Base-by-base conservation (phyloP, 1,140 invertebrate genomes). In the Drosophila miranda region DNA sequence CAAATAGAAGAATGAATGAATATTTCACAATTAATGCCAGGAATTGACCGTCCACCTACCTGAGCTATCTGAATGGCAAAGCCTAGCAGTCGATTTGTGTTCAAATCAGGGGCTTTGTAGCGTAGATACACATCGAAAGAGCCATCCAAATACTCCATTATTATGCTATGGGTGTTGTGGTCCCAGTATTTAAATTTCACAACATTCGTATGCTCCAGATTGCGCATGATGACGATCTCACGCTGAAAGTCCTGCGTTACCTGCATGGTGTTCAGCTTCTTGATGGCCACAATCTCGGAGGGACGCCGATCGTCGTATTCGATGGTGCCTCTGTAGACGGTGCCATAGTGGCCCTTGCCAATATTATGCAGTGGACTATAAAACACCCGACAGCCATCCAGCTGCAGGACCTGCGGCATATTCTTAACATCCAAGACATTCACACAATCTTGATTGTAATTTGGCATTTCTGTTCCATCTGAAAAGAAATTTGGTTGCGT, bases 131-230 rank as follows among this genome's bases (percentile, higher is more conserved):
- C 94, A 71, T 95, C 93, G 14, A 98, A 92, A 0, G 96, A 97
- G 9, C 96, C 96, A 67, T 95, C 94, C 57, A 98, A 92, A 86
- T 94, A 98, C 91, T 98, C 97, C 97, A 98, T 98, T 0, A 98
- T 95, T 54, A 98, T 92, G 60, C 95, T 94, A 13, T 95, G 93
- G 69, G 95, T 95, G 48, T 95, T 94, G 70, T 95, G 93, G 11
- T 96, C 94, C 52, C 96, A 95, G 11, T 95, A 96, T 49, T 96
- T 93, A 72, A 98, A 97, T 91, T 95, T 93, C 0, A 98, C 96
- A 66, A 98, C 96, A 90, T 98, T 98, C 44, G 93, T 93, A 92
- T 98, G 97, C 66, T 95, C 93, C 19, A 98, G 90, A 0, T 93
- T 94, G 91, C 95, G 95, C 94, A 97, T 96, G 23, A 97, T 96